Percentiles rank a stretch among this genome's conserved stretches.
Conservation (phyloP, 2,888 invertebrate genomes). For the Orchesellides sinensis region DNA sequence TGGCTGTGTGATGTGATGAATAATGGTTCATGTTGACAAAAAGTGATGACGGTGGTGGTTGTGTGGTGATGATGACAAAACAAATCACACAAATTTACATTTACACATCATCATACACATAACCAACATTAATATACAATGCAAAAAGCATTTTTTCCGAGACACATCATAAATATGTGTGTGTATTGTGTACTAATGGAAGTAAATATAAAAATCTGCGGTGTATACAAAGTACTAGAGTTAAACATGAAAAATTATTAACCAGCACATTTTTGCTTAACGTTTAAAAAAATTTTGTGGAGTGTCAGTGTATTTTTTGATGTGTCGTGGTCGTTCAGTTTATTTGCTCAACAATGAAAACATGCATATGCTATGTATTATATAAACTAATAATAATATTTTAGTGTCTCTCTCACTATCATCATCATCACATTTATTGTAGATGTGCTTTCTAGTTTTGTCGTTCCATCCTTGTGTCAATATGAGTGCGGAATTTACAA, state of each 20-base stretch:
- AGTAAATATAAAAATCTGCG: slow-evolving; percentile 15
- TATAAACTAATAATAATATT: slow-evolving; percentile 13
- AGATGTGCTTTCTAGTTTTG: slow-evolving; percentile 3
- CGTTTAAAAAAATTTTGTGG: background rate
- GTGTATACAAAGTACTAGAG: background rate
- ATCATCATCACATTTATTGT: background rate
- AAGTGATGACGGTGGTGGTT: slow-evolving; percentile 34
- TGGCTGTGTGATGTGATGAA: slow-evolving; percentile 38
- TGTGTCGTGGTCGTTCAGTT: slow-evolving; percentile 12
- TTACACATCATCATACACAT: too few species aligned
- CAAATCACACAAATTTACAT: slow-evolving; percentile 36
- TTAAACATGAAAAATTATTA: background rate
- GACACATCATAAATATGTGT: background rate
- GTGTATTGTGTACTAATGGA: slow-evolving; percentile 12
- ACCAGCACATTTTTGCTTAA: background rate
- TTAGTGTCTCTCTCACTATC: slow-evolving; percentile 18
- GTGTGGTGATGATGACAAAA: slow-evolving; percentile 26
- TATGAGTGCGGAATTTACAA: too few species aligned
- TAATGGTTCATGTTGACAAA: slow-evolving; percentile 43
- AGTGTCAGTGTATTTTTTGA: background rate
- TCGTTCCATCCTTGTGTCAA: background rate
- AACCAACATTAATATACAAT: too few species aligned
- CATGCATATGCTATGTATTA: slow-evolving; percentile 10
- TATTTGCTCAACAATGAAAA: slow-evolving; percentile 59
- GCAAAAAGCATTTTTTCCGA: background rate